Percentiles rank a stretch among this genome's conserved stretches.
Conservation (phyloP, 2,797 vertebrate genomes). For the Esox lucius region DNA sequence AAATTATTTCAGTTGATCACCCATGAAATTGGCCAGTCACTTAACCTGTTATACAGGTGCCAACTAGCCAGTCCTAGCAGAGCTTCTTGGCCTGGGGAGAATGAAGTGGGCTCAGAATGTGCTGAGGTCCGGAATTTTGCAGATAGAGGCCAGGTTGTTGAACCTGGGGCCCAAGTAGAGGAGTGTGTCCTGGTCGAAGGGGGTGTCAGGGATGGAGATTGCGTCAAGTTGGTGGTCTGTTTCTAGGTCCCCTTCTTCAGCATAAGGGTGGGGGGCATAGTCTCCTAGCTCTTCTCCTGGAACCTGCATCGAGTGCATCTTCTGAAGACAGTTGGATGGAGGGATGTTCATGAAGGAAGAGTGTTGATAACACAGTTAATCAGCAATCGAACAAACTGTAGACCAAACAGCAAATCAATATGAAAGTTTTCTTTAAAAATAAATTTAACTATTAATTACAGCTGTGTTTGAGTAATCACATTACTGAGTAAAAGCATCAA, state of each 20-base stretch:
- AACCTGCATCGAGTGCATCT: conserved; percentile 15
- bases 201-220: conserved; percentile 53
- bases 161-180: conserved; percentile 51
- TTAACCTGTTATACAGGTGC: not conserved
- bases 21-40: not conserved
- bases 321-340: conserved; percentile 37
- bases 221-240: conserved; percentile 43
- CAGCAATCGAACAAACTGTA: not conserved
- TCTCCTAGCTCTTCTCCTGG: conserved; percentile 39
- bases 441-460: not conserved
- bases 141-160: conserved; percentile 51
- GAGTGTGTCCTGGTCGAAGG: conserved; percentile 47
- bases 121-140: conserved; percentile 25
- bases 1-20: not conserved
- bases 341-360: too few relatives aligned
- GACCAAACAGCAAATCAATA: not conserved
- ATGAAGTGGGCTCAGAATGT: not conserved
- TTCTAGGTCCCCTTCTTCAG: conserved; percentile 49
- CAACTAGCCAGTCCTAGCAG: not conserved
- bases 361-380: not conserved
- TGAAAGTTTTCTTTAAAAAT: not conserved
- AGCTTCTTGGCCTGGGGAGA: not conserved
- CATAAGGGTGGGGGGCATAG: conserved; percentile 55
- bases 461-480: conserved; percentile 27
- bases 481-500: conserved; percentile 11